Conservation (phyloP, 2,888 invertebrate genomes). For the Isotomurus palustris region DNA sequence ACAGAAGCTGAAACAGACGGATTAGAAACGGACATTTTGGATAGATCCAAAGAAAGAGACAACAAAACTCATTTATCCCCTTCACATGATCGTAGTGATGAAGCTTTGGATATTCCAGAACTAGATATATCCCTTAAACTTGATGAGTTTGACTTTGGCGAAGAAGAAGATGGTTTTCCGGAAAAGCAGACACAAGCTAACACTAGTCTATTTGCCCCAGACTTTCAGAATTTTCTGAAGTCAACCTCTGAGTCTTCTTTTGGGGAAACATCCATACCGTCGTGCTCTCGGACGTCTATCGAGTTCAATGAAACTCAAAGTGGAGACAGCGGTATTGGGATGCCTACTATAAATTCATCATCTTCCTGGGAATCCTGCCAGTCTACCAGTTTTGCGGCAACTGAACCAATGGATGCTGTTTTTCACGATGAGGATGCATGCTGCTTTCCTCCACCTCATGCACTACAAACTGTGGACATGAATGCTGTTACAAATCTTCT, state of each 20-base stretch:
- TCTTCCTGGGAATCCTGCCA: background rate
- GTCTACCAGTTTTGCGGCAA: background rate
- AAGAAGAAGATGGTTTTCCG: background rate
- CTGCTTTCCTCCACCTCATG: too few relatives aligned
- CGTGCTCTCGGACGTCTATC: background rate
- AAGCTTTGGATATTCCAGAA: too few relatives aligned
- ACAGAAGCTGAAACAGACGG: too few relatives aligned
- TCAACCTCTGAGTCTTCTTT: background rate
- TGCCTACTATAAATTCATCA: background rate
- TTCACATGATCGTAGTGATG: too few relatives aligned
- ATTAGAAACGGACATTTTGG: too few relatives aligned
- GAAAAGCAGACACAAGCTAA: background rate
- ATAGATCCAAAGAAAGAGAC: too few relatives aligned
- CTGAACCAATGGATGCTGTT: background rate
- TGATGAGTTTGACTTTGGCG: background rate
- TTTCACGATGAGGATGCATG: conserved; percentile 20
- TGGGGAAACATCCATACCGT: background rate
- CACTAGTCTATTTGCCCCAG: background rate
- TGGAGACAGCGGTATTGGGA: conserved; percentile 18
- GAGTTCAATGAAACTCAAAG: background rate
- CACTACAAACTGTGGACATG: conserved; percentile 3
- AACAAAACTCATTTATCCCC: too few relatives aligned
- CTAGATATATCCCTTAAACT: too few relatives aligned
- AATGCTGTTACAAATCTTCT: conserved; percentile 3
- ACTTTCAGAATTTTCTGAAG: background rate